These are phyloP conservation scores for Takifugu ocellatus DNA, from an alignment of 2,797 vertebrate species.

Conservation along the genomic window DNA sequence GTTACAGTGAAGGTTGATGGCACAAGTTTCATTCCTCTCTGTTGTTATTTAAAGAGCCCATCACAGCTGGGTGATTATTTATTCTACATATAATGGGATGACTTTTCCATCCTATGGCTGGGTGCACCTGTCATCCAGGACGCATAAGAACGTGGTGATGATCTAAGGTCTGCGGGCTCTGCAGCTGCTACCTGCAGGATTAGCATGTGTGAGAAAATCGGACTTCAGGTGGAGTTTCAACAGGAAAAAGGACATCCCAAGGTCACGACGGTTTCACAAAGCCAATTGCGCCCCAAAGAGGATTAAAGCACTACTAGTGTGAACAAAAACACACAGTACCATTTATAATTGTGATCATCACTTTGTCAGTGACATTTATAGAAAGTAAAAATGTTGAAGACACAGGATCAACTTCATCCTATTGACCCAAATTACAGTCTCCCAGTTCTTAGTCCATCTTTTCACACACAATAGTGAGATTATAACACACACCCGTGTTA, in stretches of 20 bases:
- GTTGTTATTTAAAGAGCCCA: too few species aligned
- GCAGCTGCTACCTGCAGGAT: slow-evolving; percentile 36
- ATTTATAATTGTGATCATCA: too few species aligned
- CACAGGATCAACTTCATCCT: too few species aligned
- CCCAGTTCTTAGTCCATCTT: background rate
- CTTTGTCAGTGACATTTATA: too few species aligned
- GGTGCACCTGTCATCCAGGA: slow-evolving; percentile 33
- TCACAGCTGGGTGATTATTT: slow-evolving; percentile 15
- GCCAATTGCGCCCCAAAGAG: too few species aligned
- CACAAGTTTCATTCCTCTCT: too few species aligned
- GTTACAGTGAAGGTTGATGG: too few species aligned
- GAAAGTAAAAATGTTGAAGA: too few species aligned
- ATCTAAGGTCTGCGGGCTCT: slow-evolving; percentile 39
- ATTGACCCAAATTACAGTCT: too few species aligned
- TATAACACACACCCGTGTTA: background rate
- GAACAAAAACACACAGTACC: too few species aligned
- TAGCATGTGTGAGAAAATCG: slow-evolving; percentile 37
- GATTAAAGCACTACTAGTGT: too few species aligned
- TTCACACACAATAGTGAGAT: background rate
- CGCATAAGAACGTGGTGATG: slow-evolving; percentile 35
- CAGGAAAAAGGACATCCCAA: slow-evolving; percentile 20
- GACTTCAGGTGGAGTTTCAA: slow-evolving; percentile 43
- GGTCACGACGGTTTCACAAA: too few species aligned
- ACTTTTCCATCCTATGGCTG: slow-evolving; percentile 19
- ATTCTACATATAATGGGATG: slow-evolving; percentile 21